Evolutionary conservation across 2,113 vertebrate genomes (phyloP), one percentile per base, ranked within the genome.

Genomic region (Phoxinus phoxinus): DNA sequence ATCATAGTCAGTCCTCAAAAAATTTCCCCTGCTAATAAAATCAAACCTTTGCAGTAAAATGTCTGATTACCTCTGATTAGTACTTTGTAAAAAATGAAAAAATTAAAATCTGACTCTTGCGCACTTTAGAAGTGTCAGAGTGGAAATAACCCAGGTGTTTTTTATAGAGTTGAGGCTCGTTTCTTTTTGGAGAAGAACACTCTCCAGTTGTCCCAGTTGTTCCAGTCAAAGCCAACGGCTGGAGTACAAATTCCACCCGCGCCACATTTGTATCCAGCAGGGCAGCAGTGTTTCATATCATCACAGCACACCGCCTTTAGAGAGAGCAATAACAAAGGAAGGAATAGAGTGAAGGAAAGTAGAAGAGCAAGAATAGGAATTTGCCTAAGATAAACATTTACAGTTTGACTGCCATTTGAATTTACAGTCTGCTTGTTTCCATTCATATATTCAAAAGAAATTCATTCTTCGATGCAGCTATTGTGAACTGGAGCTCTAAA

Each of bases 271-370:
- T 75, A 89, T 72, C 91, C 92, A 0, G 2, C 0, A 0, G 89
- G 91, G 53, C 95, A 95, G 90, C 95, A 95, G 90, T 93, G 91
- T 48, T n/a, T 0, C 91, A 91, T 92, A 84, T 95, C 90, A 8
- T 48, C 84, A 86, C 95, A 95, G 86, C 95, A 95, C 85, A 92
- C 92, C 8, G 92, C 95, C 94, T 95, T 89, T 48, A 75, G 86
- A 71, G 48, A 85, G 35, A 76, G n/a, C 3, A 21, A 72, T 41
- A 72, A 81, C 13, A 86, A 5, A 88, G 41, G 21, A 3, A 65
- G 51, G 17, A 77, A 6, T 53, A 9, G 23, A 23, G 46, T 72
- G 73, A 65, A 72, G 35, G 12, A 81, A 84, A 17, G 19, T 15
- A 27, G 76, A 81, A 71, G 25, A 2, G 4, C 32, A 21, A 80